phyloP scores from a whole-genome alignment of 2,888 invertebrate species.

The Pterobdella sp. region DNA sequence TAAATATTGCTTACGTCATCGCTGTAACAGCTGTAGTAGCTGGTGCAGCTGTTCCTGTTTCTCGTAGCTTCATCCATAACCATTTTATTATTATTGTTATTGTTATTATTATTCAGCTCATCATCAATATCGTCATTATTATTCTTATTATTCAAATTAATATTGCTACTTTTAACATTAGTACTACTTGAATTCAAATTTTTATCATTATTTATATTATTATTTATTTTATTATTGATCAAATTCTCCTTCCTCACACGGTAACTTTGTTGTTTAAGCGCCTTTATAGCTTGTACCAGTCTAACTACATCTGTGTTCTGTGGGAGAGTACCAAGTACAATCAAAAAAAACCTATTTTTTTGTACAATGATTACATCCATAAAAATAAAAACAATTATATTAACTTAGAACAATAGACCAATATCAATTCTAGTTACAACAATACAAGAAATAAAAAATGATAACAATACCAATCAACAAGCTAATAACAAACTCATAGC shows the following conservation, averaged over 20 bases:
- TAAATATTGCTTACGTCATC: neutral
- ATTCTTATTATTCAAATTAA: slow-evolving; percentile 22
- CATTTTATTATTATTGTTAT: neutral
- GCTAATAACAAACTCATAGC: neutral
- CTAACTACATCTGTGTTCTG: neutral
- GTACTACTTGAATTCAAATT: neutral
- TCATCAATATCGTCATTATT: slow-evolving; percentile 22
- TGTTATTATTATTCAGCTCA: slow-evolving; percentile 6
- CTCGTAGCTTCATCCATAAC: neutral
- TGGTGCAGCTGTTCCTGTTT: neutral
- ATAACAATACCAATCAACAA: neutral
- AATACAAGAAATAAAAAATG: neutral
- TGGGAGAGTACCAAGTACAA: neutral
- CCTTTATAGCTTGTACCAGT: neutral
- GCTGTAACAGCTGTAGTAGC: neutral
- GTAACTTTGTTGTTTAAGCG: neutral
- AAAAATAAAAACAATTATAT: neutral
- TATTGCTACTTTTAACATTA: slow-evolving; percentile 19
- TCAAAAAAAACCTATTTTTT: neutral
- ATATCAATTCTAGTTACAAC: neutral
- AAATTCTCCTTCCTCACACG: too few species aligned
- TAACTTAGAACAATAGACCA: neutral
- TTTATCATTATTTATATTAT: neutral
- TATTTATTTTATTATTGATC: neutral
- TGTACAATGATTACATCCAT: neutral